Evolutionary conservation across 2,797 vertebrate species (phyloP).

Genomic region (Sebastes diploproa): DNA sequence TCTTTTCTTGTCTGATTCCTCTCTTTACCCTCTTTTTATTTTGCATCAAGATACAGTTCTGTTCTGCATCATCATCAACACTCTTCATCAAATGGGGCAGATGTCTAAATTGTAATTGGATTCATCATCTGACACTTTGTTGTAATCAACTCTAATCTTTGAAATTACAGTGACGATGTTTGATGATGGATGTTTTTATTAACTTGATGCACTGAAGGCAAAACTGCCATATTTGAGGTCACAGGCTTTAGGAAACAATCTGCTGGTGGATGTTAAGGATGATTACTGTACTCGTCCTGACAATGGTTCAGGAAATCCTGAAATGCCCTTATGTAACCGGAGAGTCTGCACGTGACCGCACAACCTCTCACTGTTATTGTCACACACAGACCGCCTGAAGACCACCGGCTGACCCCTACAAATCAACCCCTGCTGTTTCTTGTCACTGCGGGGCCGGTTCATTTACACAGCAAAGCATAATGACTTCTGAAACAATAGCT

Average conservation of each 20-base stretch:
- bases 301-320: conserved; percentile 65
- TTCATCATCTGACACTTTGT: not conserved
- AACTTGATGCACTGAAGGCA: not conserved
- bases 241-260: conserved; percentile 50
- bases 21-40: not conserved
- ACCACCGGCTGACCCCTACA: conserved; percentile 4
- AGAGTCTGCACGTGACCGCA: conserved; percentile 43
- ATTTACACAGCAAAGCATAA: conserved; percentile 13
- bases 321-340: conserved; percentile 69
- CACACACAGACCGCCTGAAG: not conserved
- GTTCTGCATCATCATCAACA: not conserved
- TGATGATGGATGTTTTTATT: not conserved
- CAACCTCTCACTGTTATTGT: conserved; percentile 24
- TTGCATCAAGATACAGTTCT: not conserved
- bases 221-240: conserved; percentile 1
- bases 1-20: not conserved
- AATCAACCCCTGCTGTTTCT: conserved; percentile 20
- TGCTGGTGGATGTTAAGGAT: conserved; percentile 52
- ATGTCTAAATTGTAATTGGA: not conserved
- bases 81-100: not conserved
- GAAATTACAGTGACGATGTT: not conserved
- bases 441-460: conserved; percentile 4
- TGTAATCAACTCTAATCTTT: not conserved
- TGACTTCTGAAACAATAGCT: conserved; percentile 19
- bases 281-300: conserved; percentile 58